Percentiles rank a stretch among this genome's conserved stretches.
Conservation (phyloP, 2,113 vertebrate genomes). For the Sturnira hondurensis region DNA sequence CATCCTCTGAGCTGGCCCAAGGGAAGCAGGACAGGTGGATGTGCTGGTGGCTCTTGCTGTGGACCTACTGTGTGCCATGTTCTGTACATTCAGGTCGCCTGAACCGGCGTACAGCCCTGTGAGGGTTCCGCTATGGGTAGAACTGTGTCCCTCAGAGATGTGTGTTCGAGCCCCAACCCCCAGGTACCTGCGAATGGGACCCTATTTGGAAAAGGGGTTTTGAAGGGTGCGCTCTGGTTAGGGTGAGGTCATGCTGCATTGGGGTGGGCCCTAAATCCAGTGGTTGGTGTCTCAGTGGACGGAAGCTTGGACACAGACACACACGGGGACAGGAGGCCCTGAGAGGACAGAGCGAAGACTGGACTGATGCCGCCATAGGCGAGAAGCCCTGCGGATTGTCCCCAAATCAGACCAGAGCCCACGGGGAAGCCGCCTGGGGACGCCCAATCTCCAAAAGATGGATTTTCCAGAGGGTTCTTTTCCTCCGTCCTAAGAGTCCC, state of each 20-base stretch:
- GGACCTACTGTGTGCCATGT: rapidly evolving
- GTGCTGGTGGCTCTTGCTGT: rapidly evolving
- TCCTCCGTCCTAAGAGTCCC: too few species aligned
- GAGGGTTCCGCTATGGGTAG: too few species aligned
- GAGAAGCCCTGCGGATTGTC: too few species aligned
- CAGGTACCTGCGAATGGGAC: neutral
- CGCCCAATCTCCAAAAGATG: too few species aligned
- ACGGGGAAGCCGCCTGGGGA: too few species aligned
- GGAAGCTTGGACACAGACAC: neutral
- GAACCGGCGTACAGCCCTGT: neutral
- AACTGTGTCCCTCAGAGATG: neutral
- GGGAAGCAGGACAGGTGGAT: neutral
- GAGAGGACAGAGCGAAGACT: neutral
- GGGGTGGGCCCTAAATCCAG: too few species aligned
- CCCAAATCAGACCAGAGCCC: too few species aligned
- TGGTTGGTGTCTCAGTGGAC: neutral
- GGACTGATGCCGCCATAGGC: too few species aligned
- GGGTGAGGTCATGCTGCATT: rapidly evolving
- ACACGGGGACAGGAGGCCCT: rapidly evolving
- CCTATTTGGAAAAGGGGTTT: too few species aligned
- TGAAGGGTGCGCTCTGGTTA: neutral
- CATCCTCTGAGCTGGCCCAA: neutral
- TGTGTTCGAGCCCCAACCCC: rapidly evolving
- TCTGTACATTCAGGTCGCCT: too few species aligned
- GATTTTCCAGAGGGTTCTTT: too few species aligned